phyloP scores from a whole-genome alignment of 2,888 invertebrate genomes.

The Geotrupes spiniger region DNA sequence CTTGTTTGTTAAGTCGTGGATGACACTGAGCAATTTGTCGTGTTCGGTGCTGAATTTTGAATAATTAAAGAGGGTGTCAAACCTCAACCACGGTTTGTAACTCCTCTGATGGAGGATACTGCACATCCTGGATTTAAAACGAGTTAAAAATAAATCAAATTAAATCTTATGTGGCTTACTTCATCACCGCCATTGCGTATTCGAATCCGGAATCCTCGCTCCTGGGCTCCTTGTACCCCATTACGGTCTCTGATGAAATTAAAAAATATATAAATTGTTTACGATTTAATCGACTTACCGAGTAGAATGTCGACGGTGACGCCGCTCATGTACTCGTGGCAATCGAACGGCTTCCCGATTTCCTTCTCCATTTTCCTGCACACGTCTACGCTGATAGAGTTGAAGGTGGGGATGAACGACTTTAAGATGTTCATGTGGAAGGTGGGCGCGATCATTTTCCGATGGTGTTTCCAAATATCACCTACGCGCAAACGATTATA shows the following conservation, averaged over 20 bases:
- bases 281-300: too few relatives aligned
- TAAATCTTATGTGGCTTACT: conserved; percentile 44
- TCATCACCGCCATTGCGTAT: conserved; percentile 58
- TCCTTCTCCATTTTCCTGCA: conserved; percentile 46
- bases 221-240: conserved; percentile 53
- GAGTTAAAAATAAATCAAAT: conserved; percentile 14
- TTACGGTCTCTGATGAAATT: conserved; percentile 55
- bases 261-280: too few relatives aligned
- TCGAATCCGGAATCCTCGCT: conserved; percentile 54
- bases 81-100: conserved; percentile 51
- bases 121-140: conserved; percentile 50
- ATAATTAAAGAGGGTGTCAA: conserved; percentile 51
- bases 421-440: conserved; percentile 55
- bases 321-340: conserved; percentile 53
- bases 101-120: conserved; percentile 55
- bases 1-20: conserved; percentile 52
- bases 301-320: conserved; percentile 55
- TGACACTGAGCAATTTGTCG: conserved; percentile 47
- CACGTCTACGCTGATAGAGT: conserved; percentile 50
- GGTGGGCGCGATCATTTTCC: conserved; percentile 55
- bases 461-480: conserved; percentile 53
- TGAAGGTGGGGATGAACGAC: conserved; percentile 54
- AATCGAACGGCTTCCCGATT: conserved; percentile 51
- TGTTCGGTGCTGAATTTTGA: conserved; percentile 51
- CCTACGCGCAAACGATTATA: conserved; percentile 41